Percentiles rank a stretch among this genome's conserved stretches.
Evolutionary conservation across 2,113 vertebrate species (phyloP).

Genomic region (Macheiramphus alcinus): DNA sequence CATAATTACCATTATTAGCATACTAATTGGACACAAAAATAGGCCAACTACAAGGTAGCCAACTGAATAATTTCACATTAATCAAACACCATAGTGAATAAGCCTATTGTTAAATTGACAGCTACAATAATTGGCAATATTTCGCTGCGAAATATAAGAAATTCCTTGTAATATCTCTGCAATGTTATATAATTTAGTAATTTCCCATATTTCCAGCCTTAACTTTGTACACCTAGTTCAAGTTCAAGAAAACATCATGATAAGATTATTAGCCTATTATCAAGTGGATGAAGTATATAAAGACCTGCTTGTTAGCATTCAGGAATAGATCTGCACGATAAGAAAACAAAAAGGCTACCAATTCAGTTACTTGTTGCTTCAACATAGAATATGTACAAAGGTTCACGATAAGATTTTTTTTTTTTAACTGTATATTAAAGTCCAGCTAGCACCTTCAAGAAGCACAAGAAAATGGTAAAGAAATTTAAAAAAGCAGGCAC

Average conservation of each 20-base stretch:
- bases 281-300: constrained; percentile 45
- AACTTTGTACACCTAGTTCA: constrained; percentile 56
- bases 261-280: constrained; percentile 61
- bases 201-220: constrained; percentile 50
- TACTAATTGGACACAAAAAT: constrained; percentile 92
- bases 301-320: constrained; percentile 44
- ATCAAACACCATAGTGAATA: constrained; percentile 84
- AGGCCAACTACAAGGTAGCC: constrained; percentile 88
- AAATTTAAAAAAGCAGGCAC: not conserved
- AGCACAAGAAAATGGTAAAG: not conserved
- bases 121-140: constrained; percentile 80
- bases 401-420: not conserved
- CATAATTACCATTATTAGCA: constrained; percentile 94
- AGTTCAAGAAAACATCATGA: constrained; percentile 59
- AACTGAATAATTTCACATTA: constrained; percentile 90
- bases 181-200: constrained; percentile 64
- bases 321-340: constrained; percentile 41
- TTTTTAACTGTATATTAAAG: not conserved
- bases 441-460: not conserved
- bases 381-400: constrained; percentile 27
- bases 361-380: constrained; percentile 65
- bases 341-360: constrained; percentile 52
- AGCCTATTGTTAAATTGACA: constrained; percentile 82
- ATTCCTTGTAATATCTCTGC: constrained; percentile 59
- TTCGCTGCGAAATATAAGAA: constrained; percentile 69